A percentile compares a stretch with the other conserved stretches of the same genome.
Conservation (phyloP, 2,888 invertebrate genomes). For the Andrena bicolor region DNA sequence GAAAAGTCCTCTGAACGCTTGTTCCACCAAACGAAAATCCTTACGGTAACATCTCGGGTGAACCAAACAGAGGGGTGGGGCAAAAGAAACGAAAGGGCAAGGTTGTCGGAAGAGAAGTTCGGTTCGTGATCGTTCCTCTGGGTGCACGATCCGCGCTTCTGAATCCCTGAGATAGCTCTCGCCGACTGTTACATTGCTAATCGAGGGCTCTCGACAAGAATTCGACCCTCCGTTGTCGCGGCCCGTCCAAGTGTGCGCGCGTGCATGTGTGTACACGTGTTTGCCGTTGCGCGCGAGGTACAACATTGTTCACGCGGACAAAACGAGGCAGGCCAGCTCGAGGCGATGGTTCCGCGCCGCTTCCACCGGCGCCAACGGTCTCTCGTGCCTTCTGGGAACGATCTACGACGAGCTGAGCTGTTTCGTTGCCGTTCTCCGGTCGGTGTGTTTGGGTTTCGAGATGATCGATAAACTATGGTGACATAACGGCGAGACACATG, state of each 20-base stretch:
- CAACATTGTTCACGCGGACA: constrained; percentile 17
- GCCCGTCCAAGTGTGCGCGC: background rate
- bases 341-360: too few relatives aligned
- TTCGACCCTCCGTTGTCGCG: constrained; percentile 18
- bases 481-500: constrained; percentile 76
- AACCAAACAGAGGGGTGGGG: background rate
- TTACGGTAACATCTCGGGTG: background rate
- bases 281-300: constrained; percentile 31
- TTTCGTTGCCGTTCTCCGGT: constrained; percentile 31
- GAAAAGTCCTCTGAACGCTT: background rate
- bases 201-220: constrained; percentile 34
- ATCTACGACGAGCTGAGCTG: constrained; percentile 39
- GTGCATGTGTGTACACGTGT: background rate
- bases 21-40: background rate
- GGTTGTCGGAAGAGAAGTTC: constrained; percentile 4
- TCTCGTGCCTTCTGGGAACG: background rate
- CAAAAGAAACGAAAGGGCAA: background rate
- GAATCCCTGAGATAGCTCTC: constrained; percentile 12
- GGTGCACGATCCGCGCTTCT: background rate
- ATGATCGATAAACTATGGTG: constrained; percentile 63
- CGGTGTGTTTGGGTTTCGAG: constrained; percentile 39
- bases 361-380: too few relatives aligned
- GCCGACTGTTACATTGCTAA: constrained; percentile 39
- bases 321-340: constrained; percentile 49
- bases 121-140: background rate